Base-by-base conservation (phyloP, 2,888 invertebrate species). In the Tetragnatha montana region DNA sequence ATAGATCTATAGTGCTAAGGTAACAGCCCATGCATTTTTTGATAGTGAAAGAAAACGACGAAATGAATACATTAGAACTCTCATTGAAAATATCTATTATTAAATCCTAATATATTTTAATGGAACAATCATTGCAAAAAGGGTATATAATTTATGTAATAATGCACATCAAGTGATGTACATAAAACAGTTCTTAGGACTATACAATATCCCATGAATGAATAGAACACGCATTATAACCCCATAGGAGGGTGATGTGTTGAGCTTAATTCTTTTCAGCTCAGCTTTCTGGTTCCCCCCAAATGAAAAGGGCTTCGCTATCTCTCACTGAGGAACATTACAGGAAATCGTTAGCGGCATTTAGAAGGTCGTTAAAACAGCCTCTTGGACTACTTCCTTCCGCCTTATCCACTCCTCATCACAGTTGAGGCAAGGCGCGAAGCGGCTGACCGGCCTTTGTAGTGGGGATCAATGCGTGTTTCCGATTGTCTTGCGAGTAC, bases 301-400 rank as follows among this genome's bases (percentile, higher is more conserved):
- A 50, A 85, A 85, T 79, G 69, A 69, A 68, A 47, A 69, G 47
- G 50, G 22, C 79, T 69, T 71, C 22, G 75, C 50, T 78, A 71
- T 79, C 49, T 50, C 49, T 69, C 10, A 14, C 71, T 50, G 50
- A 4, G 81, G 22, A 21, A 85, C 85, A 85, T 85, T 85, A 85
- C 76, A 81, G 87, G 87, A 87, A 87, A 81, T 87, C 87, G 81
- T 87, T 87, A 80, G 75, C 47, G 73, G 69, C 68, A 81, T 87
- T 87, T 87, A 87, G 81, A 81, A 74, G 80, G 87, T 87, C 87
- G 75, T 87, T 87, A 87, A 87, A 87, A 81, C 78, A 79, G 75
- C 70, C 71, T 81, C 73, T 87, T 8, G 87, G 75, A 87, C 87
- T 87, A 87, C 75, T 87, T 87, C 87, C 87, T 87, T 87, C 87